Base-by-base conservation (phyloP, 2,888 invertebrate species). In the Tetragnatha montana region DNA sequence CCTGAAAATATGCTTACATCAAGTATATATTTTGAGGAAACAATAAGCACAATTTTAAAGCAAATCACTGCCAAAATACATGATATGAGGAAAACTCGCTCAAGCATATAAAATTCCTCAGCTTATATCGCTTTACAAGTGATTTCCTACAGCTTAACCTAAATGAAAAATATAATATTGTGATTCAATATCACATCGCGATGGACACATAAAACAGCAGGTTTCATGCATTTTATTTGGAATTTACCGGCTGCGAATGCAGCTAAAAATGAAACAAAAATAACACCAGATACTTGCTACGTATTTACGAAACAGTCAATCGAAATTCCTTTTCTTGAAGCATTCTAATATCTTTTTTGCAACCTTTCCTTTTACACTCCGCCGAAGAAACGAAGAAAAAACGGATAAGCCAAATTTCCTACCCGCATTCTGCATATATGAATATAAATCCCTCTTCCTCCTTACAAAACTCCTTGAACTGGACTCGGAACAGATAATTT, bases 401-500 rank as follows among this genome's bases (percentile, higher is more conserved):
- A 68, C 51, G 8, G 17, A 2, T n/a, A 21, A 50, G 8, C 35
- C 22, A 50, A 79, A 85, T 49, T 21, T 85, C 12, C 68, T 71
- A 19, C 6, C 73, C 74, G 12, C 47, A 73, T 79, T 80, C 73
- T 86, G 86, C 73, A 80, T 86, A 80, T 19, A 86, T 86, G 80
- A 80, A 86, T 80, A 86, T 51, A 86, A 80, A 86, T 73, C 73
- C 68, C 14, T 8, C n/a, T 73, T 17, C 17, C 35, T 14, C 60
- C 73, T n/a, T 60, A 22, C 73, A 49, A n/a, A 82, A 82, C 21
- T 82, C 50, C 6, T 51, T n/a, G n/a, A 35, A 50, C 82, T 22
- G 60, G 35, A 74, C 74, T 79, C 51, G n/a, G 51, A 79, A 70
- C 70, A 78, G 71, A 85, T 79, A 85, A 85, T 85, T 79, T 79